Percentiles rank a stretch among this genome's conserved stretches.
phyloP scores from a whole-genome alignment of 2,797 vertebrate species.

The Bucorvus abyssinicus region DNA sequence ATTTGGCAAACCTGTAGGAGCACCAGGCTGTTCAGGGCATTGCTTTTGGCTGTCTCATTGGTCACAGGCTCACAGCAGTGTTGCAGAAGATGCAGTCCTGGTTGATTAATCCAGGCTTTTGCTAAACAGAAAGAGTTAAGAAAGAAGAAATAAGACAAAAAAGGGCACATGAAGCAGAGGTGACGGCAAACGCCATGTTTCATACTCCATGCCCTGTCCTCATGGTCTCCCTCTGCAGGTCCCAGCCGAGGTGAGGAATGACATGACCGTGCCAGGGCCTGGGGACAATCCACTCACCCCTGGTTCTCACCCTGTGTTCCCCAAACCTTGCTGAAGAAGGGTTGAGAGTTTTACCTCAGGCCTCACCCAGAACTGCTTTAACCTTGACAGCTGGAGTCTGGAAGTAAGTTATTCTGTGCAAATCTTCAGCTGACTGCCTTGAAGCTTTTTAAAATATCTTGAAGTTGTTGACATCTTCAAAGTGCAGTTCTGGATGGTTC shows the following conservation, averaged over 20 bases:
- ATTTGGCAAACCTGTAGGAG: background rate
- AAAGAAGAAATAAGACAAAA: background rate
- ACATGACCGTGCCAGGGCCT: background rate
- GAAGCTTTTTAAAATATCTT: background rate
- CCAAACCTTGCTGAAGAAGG: background rate
- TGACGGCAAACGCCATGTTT: accelerated
- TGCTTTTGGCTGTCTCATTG: background rate
- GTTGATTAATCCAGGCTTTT: background rate
- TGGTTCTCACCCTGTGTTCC: no score
- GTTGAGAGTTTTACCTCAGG: background rate
- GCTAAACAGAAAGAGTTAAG: background rate
- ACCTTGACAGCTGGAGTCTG: background rate
- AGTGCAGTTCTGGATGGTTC: background rate
- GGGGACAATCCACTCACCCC: background rate
- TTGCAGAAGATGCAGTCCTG: background rate
- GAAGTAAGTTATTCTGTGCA: accelerated
- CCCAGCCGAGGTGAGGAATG: background rate
- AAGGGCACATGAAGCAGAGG: accelerated
- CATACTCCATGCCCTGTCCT: background rate
- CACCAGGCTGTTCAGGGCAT: background rate
- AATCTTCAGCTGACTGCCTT: background rate
- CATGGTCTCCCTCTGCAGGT: background rate
- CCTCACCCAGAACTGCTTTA: background rate
- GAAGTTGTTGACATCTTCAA: background rate
- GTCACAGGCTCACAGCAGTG: background rate